phyloP scores from a whole-genome alignment of 2,888 invertebrate species.

The Isotomurus palustris region DNA sequence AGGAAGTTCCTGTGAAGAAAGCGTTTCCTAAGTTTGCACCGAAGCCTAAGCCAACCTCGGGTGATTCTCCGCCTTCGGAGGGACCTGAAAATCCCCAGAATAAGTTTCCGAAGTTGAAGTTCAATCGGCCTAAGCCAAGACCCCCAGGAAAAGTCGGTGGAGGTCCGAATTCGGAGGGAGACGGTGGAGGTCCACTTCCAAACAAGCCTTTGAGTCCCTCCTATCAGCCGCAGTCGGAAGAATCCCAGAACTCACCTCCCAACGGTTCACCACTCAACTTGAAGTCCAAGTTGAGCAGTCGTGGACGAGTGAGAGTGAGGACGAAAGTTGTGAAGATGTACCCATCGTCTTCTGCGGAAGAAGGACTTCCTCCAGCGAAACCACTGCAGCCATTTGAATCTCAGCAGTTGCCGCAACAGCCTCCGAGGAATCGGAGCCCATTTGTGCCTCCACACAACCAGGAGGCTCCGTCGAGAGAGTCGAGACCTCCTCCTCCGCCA shows the following conservation, averaged over 20 bases:
- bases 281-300: constrained; percentile 30
- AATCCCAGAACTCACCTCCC: not conserved
- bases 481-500: constrained; percentile 6
- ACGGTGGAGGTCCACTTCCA: constrained; percentile 22
- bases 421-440: not conserved
- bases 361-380: not conserved
- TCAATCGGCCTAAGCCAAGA: constrained; percentile 20
- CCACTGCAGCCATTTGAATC: constrained; percentile 25
- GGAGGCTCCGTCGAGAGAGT: constrained; percentile 6
- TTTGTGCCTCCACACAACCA: constrained; percentile 12
- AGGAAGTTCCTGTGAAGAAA: constrained; percentile 40
- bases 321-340: constrained; percentile 8
- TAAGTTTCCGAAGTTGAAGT: constrained; percentile 16
- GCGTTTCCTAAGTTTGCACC: constrained; percentile 35
- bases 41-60: constrained; percentile 19
- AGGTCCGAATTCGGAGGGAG: constrained; percentile 23
- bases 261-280: constrained; percentile 11
- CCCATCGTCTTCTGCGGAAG: not conserved
- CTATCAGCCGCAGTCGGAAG: constrained; percentile 15
- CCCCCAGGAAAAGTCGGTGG: not conserved
- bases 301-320: constrained; percentile 30
- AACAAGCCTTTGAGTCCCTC: too few species aligned
- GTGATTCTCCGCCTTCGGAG: not conserved
- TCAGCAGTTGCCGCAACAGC: not conserved
- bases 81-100: not conserved